These are phyloP conservation scores for Myxocyprinus asiaticus DNA, from an alignment of 2,113 vertebrate species.

Conservation along the genomic window DNA sequence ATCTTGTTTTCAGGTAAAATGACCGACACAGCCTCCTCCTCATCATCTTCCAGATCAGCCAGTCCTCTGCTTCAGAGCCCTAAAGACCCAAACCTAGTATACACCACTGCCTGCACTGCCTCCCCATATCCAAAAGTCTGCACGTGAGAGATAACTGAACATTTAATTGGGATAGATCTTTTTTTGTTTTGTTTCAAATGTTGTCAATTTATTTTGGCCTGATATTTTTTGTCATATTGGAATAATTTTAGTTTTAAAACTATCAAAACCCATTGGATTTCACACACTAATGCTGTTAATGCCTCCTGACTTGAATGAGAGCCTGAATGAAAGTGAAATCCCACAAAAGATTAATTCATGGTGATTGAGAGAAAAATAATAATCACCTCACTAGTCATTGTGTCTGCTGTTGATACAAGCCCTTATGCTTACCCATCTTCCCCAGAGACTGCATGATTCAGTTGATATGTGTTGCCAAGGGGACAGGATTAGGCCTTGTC, in stretches of 20 bases:
- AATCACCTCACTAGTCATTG: conserved; percentile 57
- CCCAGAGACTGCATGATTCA: conserved; percentile 82
- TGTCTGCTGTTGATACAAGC: conserved; percentile 52
- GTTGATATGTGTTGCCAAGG: conserved; percentile 86
- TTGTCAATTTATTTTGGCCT: no score
- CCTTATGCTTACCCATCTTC: conserved; percentile 47
- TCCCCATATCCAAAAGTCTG: conserved; percentile 58
- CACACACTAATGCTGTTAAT: not conserved
- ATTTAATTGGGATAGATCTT: not conserved
- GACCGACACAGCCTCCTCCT: conserved; percentile 76
- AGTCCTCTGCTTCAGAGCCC: conserved; percentile 77
- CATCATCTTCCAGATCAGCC: conserved; percentile 80
- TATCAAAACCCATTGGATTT: no score
- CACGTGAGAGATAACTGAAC: conserved; percentile 62
- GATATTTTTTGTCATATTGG: no score
- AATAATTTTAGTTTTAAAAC: no score
- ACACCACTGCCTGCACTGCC: conserved; percentile 57
- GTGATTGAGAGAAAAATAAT: conserved; percentile 20
- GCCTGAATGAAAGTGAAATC: not conserved
- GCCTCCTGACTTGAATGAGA: no score
- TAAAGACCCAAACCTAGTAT: conserved; percentile 67
- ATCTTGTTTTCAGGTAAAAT: conserved; percentile 72
- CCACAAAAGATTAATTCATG: conserved; percentile 37
- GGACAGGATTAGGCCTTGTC: conserved; percentile 84
- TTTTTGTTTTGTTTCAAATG: no score